Evolutionary conservation across 2,888 invertebrate genomes (phyloP).

Genomic region (Esperia sulphurella): DNA sequence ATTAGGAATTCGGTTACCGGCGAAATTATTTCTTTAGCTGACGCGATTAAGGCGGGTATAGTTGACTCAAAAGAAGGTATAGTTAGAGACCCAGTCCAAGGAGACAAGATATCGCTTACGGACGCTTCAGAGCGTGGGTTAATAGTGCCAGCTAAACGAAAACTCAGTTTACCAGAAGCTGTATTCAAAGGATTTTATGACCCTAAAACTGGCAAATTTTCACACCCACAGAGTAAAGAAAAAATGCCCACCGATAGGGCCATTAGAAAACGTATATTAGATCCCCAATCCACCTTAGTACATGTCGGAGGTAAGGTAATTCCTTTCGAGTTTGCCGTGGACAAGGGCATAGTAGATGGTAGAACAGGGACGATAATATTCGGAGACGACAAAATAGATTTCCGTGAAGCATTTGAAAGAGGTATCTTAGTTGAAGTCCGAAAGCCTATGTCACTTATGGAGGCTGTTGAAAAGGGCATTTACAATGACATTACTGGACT

Average conservation of each 20-base stretch:
- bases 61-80: constrained; percentile 90
- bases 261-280: constrained; percentile 90
- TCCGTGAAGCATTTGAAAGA: constrained; percentile 91
- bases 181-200: constrained; percentile 96
- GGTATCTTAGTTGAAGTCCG: constrained; percentile 90
- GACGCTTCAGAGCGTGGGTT: constrained; percentile 92
- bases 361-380: constrained; percentile 84
- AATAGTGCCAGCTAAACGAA: constrained; percentile 89
- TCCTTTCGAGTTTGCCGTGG: constrained; percentile 90
- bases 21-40: constrained; percentile 88
- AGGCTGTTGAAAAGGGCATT: constrained; percentile 89
- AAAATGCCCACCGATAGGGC: constrained; percentile 90
- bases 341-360: constrained; percentile 87
- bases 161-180: constrained; percentile 91
- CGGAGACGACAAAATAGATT: constrained; percentile 84
- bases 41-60: constrained; percentile 87
- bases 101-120: constrained; percentile 86
- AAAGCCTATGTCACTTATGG: constrained; percentile 88
- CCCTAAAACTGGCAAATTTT: constrained; percentile 89
- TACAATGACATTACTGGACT: constrained; percentile 88
- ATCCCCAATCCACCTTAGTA: constrained; percentile 91
- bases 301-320: constrained; percentile 88
- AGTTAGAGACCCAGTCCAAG: constrained; percentile 86
- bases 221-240: constrained; percentile 88
- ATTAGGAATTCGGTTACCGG: constrained; percentile 89